Evolutionary conservation across 2,797 vertebrate genomes (phyloP).

Genomic region (Selene dorsalis): DNA sequence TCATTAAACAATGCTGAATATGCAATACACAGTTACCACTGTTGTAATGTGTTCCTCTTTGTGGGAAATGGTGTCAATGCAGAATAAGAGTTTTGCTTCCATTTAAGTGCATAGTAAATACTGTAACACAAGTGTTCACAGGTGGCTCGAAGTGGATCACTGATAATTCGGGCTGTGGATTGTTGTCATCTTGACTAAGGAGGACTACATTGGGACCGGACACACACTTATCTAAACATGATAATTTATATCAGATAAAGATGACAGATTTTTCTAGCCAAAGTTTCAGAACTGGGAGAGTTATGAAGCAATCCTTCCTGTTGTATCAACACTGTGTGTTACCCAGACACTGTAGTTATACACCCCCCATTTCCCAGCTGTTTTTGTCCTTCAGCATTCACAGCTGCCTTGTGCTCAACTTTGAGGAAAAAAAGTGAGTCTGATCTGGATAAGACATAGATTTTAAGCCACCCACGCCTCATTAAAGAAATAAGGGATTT

Average conservation of each 20-base stretch:
- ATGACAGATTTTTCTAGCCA: neutral
- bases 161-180: neutral
- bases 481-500: slow-evolving; percentile 47
- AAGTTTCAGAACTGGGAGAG: slow-evolving; percentile 24
- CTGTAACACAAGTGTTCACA: neutral
- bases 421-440: slow-evolving; percentile 15
- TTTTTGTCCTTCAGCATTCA: slow-evolving; percentile 72
- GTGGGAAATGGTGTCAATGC: slow-evolving; percentile 9
- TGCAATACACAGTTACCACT: slow-evolving; percentile 9
- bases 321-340: slow-evolving; percentile 55
- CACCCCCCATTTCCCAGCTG: slow-evolving; percentile 72
- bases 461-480: slow-evolving; percentile 53
- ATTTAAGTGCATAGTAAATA: neutral
- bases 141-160: neutral
- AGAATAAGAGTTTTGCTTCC: neutral
- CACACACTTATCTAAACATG: neutral
- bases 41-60: neutral
- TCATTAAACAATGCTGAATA: slow-evolving; percentile 23
- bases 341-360: slow-evolving; percentile 57
- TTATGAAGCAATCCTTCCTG: slow-evolving; percentile 57
- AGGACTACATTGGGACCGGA: neutral
- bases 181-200: neutral
- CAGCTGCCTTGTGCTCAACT: slow-evolving; percentile 58
- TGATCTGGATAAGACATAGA: slow-evolving; percentile 5
- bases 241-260: neutral